Conservation (phyloP, 2,888 invertebrate genomes). For the Hybos culiciformis region DNA sequence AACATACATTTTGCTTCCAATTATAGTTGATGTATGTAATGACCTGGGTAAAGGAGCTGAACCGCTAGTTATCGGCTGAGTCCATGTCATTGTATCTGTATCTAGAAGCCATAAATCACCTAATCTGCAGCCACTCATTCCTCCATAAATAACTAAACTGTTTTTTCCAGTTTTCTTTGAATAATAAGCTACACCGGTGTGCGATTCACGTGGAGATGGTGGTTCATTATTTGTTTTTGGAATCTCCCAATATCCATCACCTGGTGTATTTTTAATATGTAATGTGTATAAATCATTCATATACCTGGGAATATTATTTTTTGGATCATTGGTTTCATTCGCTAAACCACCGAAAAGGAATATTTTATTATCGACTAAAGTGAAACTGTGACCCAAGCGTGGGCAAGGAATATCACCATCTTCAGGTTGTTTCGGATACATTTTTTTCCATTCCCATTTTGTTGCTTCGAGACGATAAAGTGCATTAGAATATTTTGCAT, state of each 20-base stretch:
- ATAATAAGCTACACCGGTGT: conserved; percentile 76
- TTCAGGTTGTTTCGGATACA: conserved; percentile 73
- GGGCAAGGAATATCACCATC: conserved; percentile 75
- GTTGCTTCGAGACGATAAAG: conserved; percentile 84
- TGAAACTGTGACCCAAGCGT: conserved; percentile 88
- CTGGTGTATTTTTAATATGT: conserved; percentile 61
- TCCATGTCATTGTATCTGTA: conserved; percentile 34
- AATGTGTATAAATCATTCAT: conserved; percentile 85
- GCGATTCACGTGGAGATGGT: conserved; percentile 85
- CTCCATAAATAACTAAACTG: conserved; percentile 82
- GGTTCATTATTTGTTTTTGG: conserved; percentile 71
- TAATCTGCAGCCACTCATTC: conserved; percentile 87
- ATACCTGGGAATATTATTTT: conserved; percentile 86
- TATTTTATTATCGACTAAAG: conserved; percentile 73
- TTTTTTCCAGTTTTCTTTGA: conserved; percentile 61
- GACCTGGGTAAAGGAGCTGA: conserved; percentile 2
- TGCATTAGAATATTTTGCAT: conserved; percentile 94
- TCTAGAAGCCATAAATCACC: conserved; percentile 91
- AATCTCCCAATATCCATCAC: conserved; percentile 60
- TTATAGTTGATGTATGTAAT: conserved; percentile 1
- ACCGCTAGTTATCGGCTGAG: neutral
- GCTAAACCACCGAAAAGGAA: conserved; percentile 91
- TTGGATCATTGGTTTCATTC: conserved; percentile 88
- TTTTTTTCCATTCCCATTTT: conserved; percentile 87
- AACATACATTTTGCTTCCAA: conserved; percentile 5